Conservation (phyloP, 2,113 vertebrate genomes). For the Anseranas semipalmata region DNA sequence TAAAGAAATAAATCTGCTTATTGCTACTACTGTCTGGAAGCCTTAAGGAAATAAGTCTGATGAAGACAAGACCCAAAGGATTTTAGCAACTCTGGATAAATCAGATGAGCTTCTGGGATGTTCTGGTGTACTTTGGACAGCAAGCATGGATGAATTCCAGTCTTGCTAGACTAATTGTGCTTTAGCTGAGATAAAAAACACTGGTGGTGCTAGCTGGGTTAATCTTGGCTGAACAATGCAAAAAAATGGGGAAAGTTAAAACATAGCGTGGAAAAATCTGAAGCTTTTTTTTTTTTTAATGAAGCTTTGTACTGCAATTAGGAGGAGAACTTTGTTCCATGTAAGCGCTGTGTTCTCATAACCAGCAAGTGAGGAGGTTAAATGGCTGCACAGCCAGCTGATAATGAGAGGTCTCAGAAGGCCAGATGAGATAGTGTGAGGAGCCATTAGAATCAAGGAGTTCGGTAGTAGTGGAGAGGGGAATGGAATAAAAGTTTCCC, state of each 20-base stretch:
- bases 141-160: not conserved
- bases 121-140: not conserved
- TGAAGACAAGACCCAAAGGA: not conserved
- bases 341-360: not conserved
- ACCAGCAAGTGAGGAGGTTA: not conserved
- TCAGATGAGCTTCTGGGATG: not conserved
- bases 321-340: not conserved
- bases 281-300: too few species aligned
- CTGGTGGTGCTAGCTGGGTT: not conserved
- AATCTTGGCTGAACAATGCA: not conserved
- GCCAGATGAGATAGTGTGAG: not conserved
- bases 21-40: not conserved
- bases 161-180: not conserved
- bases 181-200: not conserved
- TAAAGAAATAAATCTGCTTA: not conserved
- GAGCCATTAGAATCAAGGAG: not conserved
- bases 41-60: not conserved
- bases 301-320: not conserved
- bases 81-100: not conserved
- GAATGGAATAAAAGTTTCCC: conserved; percentile 9
- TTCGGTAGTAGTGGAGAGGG: not conserved
- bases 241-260: not conserved
- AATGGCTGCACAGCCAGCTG: not conserved
- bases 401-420: not conserved
- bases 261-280: not conserved